Evolutionary conservation across 2,113 vertebrate species (phyloP).

Genomic region (Madoqua kirkii): DNA sequence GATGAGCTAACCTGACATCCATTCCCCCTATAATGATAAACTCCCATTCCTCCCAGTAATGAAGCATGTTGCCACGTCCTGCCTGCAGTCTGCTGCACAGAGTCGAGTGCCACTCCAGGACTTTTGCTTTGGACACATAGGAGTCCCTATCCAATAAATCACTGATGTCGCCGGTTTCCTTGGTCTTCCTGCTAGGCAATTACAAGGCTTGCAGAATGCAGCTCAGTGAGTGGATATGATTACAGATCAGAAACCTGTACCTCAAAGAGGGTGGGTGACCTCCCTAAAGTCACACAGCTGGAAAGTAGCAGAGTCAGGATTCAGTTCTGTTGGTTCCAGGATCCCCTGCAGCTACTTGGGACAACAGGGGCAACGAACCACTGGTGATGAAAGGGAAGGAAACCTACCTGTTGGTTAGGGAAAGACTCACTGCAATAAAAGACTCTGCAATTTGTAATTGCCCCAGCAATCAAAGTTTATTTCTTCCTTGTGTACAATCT

Average conservation of each 20-base stretch:
- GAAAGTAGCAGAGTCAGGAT: neutral
- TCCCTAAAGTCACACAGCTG: neutral
- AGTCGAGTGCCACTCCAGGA: neutral
- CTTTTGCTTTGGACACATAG: neutral
- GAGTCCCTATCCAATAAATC: neutral
- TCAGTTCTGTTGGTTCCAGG: neutral
- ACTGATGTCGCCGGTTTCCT: neutral
- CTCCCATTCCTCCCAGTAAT: neutral
- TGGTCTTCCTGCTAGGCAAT: neutral
- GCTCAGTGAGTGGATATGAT: neutral
- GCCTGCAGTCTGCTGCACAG: neutral
- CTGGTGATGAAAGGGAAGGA: neutral
- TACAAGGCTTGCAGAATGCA: neutral
- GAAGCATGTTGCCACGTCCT: neutral
- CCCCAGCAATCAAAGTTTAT: neutral
- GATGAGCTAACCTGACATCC: neutral
- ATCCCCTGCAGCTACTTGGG: neutral
- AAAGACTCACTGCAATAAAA: accelerated
- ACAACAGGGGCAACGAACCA: neutral
- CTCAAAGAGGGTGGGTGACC: neutral
- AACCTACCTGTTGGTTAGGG: neutral
- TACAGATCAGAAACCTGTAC: neutral
- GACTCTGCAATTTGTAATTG: neutral
- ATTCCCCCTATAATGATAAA: neutral
- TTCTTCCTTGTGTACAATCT: neutral